Conservation (phyloP, 2,888 invertebrate species). For the Halocaridina rubra region DNA sequence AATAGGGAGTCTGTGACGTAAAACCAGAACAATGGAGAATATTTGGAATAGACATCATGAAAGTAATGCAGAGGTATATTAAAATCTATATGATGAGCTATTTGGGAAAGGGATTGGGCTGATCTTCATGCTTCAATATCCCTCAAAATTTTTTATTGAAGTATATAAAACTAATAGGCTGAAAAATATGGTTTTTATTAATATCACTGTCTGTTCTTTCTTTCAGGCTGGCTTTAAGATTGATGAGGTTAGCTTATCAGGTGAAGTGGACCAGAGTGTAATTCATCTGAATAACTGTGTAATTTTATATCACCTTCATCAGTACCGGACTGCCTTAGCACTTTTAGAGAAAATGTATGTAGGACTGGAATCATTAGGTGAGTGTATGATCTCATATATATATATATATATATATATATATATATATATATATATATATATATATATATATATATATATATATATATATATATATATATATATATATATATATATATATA, state of each 20-base stretch:
- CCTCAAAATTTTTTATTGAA: no score
- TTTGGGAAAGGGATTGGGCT: no score
- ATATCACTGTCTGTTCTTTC: background rate
- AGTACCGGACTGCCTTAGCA: conserved; percentile 77
- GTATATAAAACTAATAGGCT: no score
- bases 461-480: background rate
- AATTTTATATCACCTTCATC: conserved; percentile 80
- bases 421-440: background rate
- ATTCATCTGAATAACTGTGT: conserved; percentile 77
- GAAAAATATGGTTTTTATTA: background rate
- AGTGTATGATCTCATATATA: conserved; percentile 5
- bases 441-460: background rate
- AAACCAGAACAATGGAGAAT: no score
- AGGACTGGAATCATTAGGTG: conserved; percentile 59
- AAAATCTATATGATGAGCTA: no score
- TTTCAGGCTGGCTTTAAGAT: conserved; percentile 54
- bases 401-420: background rate
- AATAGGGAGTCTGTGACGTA: no score
- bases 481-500: background rate
- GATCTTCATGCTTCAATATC: no score
- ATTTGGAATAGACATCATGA: no score
- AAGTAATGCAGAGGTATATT: no score
- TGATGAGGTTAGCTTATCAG: conserved; percentile 42
- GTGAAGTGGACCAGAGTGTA: conserved; percentile 53
- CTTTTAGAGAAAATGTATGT: conserved; percentile 55